Evolutionary conservation across 2,888 invertebrate genomes (phyloP).

Genomic region (Sipha maydis): DNA sequence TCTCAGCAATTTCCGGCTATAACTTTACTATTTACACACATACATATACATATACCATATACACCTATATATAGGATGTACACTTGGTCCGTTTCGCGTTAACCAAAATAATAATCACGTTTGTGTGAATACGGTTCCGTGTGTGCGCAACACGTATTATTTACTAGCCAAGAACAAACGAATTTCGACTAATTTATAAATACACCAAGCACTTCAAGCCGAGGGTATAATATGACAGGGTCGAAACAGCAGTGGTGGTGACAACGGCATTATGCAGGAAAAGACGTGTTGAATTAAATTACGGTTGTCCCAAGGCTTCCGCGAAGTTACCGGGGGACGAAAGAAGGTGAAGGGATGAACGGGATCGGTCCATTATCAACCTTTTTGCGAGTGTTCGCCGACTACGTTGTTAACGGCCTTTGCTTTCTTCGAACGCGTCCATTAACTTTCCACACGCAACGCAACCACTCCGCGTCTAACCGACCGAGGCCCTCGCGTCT

Average conservation of each 20-base stretch:
- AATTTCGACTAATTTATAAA: neutral
- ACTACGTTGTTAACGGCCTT: slow-evolving; percentile 23
- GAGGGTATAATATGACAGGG: neutral
- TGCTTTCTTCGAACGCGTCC: slow-evolving; percentile 31
- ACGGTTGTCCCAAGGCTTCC: neutral
- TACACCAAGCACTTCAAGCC: neutral
- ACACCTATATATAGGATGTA: neutral
- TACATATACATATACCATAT: too few species aligned
- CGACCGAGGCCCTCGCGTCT: neutral
- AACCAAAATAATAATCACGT: neutral
- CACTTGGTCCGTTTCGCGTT: too few species aligned
- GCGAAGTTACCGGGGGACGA: too few species aligned
- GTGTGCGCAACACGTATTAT: neutral
- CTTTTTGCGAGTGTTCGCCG: slow-evolving; percentile 14
- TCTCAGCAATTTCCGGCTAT: neutral
- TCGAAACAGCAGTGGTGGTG: neutral
- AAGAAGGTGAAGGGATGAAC: neutral
- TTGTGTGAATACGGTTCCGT: too few species aligned
- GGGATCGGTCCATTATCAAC: slow-evolving; percentile 30
- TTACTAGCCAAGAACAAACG: neutral
- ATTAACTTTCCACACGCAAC: slow-evolving; percentile 7
- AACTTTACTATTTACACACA: too few species aligned
- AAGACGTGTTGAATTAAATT: slow-evolving; percentile 38
- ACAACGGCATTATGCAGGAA: neutral
- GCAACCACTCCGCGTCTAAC: neutral